These are phyloP conservation scores for Pteria penguin DNA, from an alignment of 2,888 invertebrate species.

Conservation along the genomic window DNA sequence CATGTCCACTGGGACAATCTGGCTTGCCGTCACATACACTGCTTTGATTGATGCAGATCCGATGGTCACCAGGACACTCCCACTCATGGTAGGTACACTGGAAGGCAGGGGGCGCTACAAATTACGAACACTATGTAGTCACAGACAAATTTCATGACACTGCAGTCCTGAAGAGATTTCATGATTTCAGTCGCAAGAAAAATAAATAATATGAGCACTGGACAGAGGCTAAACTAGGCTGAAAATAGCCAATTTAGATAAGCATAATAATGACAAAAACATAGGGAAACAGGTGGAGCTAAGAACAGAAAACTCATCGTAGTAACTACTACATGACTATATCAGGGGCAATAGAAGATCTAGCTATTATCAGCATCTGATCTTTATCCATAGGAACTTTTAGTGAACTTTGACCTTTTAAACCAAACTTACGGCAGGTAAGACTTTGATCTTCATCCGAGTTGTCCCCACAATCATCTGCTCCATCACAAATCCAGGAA, in stretches of 20 bases:
- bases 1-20: constrained; percentile 94
- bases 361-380: no score
- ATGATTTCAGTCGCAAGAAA: no score
- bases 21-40: constrained; percentile 85
- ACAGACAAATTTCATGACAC: no score
- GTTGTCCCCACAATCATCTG: constrained; percentile 92
- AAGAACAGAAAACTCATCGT: no score
- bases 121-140: no score
- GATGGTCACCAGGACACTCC: constrained; percentile 87
- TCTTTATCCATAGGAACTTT: neutral
- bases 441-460: constrained; percentile 88
- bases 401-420: neutral
- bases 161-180: no score
- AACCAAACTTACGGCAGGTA: constrained; percentile 71
- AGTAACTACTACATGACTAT: no score
- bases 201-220: no score
- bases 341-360: no score
- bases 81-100: constrained; percentile 84
- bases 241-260: no score
- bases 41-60: constrained; percentile 89
- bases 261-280: neutral
- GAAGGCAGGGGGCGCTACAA: constrained; percentile 70
- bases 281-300: neutral
- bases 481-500: constrained; percentile 90
- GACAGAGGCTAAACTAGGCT: no score